These are phyloP conservation scores for Atrichornis clamosus DNA, from an alignment of 2,113 vertebrate genomes.

Conservation along the genomic window DNA sequence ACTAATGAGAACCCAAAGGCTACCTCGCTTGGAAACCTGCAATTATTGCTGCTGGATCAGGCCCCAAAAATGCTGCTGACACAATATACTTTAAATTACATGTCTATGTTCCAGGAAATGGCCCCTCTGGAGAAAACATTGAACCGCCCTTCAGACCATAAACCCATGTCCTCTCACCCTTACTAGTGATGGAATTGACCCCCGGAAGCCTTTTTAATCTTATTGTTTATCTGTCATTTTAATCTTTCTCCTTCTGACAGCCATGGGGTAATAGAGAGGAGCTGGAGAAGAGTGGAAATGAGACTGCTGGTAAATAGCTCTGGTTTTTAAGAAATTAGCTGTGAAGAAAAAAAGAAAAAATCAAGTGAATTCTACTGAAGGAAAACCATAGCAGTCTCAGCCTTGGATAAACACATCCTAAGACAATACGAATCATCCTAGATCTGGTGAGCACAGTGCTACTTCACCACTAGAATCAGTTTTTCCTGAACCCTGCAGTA, in stretches of 20 bases:
- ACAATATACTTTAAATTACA: not conserved
- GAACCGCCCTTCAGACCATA: not conserved
- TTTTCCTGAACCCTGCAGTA: not conserved
- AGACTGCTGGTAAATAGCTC: not conserved
- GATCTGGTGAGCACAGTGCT: not conserved
- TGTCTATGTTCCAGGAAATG: constrained; percentile 29
- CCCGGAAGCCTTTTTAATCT: not conserved
- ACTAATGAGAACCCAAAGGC: constrained; percentile 36
- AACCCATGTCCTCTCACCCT: not conserved
- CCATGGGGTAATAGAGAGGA: not conserved
- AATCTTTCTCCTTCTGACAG: not conserved
- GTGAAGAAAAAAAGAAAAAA: not conserved
- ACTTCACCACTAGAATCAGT: not conserved
- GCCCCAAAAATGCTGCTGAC: not conserved
- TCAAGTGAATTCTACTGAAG: not conserved
- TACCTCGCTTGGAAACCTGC: not conserved
- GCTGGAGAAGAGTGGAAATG: not conserved
- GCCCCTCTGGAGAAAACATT: not conserved
- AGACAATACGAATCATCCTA: not conserved
- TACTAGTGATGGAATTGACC: not conserved
- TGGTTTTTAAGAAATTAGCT: not conserved
- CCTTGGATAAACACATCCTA: not conserved
- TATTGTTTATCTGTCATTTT: not conserved
- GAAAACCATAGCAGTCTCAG: not conserved
- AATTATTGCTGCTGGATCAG: constrained; percentile 31